phyloP scores from a whole-genome alignment of 30 jellyfish, hydroid and myxozoan genomes.

The Hydractinia symbiolongicarpus region DNA sequence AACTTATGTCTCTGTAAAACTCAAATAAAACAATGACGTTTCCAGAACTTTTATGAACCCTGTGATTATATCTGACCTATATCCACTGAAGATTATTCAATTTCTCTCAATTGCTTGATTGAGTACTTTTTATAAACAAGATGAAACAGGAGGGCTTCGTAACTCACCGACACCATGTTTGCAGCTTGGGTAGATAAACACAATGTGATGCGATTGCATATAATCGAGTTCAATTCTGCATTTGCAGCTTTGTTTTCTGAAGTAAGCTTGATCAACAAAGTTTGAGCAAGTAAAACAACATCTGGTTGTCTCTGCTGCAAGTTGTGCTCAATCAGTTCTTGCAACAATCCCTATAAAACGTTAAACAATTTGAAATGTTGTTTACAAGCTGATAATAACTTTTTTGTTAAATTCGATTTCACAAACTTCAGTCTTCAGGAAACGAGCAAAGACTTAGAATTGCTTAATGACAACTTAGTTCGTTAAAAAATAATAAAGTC shows the following conservation, averaged over 20 bases:
- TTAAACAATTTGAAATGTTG: not conserved
- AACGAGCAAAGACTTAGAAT: not conserved
- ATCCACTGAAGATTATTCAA: too few relatives aligned
- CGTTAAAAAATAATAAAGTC: not conserved
- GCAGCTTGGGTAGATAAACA: slow-evolving; percentile 74
- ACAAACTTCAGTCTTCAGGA: not conserved
- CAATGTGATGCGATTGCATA: slow-evolving; percentile 48
- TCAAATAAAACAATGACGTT: too few relatives aligned
- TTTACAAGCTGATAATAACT: too few relatives aligned
- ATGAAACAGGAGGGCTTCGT: not conserved
- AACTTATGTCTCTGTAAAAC: too few relatives aligned
- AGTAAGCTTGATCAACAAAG: slow-evolving; percentile 62
- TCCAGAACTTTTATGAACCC: too few relatives aligned
- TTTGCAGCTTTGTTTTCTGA: slow-evolving; percentile 59
- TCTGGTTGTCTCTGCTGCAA: slow-evolving; percentile 55
- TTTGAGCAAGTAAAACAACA: slow-evolving; percentile 56
- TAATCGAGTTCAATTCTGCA: slow-evolving; percentile 50
- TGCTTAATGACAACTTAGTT: too few relatives aligned
- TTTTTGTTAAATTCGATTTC: too few relatives aligned
- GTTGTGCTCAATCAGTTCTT: slow-evolving; percentile 69
- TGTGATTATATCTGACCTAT: too few relatives aligned
- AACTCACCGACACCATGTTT: slow-evolving; percentile 66
- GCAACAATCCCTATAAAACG: slow-evolving; percentile 48
- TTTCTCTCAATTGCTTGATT: too few relatives aligned
- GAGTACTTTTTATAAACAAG: too few relatives aligned